Evolutionary conservation across 2,888 invertebrate species (phyloP).

Genomic region (Perdita meconis): DNA sequence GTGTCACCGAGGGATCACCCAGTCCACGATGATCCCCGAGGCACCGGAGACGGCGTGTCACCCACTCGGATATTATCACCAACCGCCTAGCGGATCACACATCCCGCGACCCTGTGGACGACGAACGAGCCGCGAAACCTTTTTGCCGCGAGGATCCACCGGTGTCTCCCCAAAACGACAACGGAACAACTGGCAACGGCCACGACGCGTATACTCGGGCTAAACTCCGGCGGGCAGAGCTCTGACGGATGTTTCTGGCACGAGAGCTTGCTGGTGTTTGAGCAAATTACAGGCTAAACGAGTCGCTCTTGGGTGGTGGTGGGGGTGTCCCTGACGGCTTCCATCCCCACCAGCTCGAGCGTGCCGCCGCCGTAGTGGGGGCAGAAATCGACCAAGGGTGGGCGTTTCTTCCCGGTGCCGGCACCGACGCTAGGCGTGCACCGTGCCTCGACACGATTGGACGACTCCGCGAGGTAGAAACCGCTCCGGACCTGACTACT

Average conservation of each 20-base stretch:
- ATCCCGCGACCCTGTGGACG: neutral
- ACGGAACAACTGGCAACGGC: slow-evolving; percentile 3
- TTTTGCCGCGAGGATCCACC: no score
- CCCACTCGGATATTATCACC: slow-evolving; percentile 26
- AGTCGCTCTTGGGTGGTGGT: slow-evolving; percentile 69
- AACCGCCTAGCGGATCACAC: slow-evolving; percentile 6
- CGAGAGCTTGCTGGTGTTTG: slow-evolving; percentile 84
- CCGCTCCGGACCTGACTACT: slow-evolving; percentile 33
- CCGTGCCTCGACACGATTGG: slow-evolving; percentile 69
- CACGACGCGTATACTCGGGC: slow-evolving; percentile 25
- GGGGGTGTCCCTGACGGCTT: slow-evolving; percentile 68
- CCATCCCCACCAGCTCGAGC: slow-evolving; percentile 17
- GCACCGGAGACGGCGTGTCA: slow-evolving; percentile 10
- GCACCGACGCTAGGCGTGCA: slow-evolving; percentile 65
- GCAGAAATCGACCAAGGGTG: slow-evolving; percentile 60
- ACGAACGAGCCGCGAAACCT: neutral
- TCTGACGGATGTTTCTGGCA: slow-evolving; percentile 81
- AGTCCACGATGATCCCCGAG: slow-evolving; percentile 26
- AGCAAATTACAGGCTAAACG: slow-evolving; percentile 84
- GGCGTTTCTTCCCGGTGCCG: slow-evolving; percentile 47
- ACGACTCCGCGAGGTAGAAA: slow-evolving; percentile 27
- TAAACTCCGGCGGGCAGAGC: slow-evolving; percentile 42
- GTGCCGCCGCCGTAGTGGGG: slow-evolving; percentile 29
- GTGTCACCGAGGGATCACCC: slow-evolving; percentile 23
- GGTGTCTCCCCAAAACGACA: neutral